Evolutionary conservation across 2,797 vertebrate genomes (phyloP), one percentile per base, ranked within the genome.

Genomic region (Serranus cabrilla): DNA sequence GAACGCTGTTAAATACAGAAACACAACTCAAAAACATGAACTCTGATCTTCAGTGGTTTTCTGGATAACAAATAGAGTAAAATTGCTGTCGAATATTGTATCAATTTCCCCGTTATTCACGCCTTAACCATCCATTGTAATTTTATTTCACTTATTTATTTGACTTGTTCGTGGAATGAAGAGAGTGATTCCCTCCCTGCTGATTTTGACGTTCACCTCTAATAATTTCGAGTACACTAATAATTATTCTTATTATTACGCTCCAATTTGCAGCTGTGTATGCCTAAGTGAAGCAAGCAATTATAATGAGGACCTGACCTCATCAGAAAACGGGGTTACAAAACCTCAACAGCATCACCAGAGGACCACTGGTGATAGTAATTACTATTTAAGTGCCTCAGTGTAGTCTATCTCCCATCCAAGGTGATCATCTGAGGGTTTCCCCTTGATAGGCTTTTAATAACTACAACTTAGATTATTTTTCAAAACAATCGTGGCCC

Each of bases 291-390:
- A 84, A 81, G 83, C 80, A 75, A 85, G 78, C 85, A 85, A 89
- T 92, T 91, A 88, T 83, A 82, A 87, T 51, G 49, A 86, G 82
- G 83, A 84, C 81, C 83, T 88, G 87, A 87, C 83, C 91, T 90
- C 87, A 89, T 88, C 88, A 84, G 76, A 82, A 84, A 34, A 87
- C 68, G 66, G 51, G 76, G 54, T 72, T 72, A 64, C 67, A 65
- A 83, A 79, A 83, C 63, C 67, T 84, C 45, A 68, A 46, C 56
- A 74, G 77, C 75, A 68, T 84, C 70, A 84, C 79, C 66, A 86
- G 78, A 85, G 82, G 78, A 87, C 66, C 18, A 34, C 49, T 80
- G 50, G 12, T 74, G 78, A 74, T 82, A 57, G 76, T 83, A 91
- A 87, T 89, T 80, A 78, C 66, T 74, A 55, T 73, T 59, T 64